phyloP scores from a whole-genome alignment of 2,888 invertebrate species.

The Prionchulus punctatus region DNA sequence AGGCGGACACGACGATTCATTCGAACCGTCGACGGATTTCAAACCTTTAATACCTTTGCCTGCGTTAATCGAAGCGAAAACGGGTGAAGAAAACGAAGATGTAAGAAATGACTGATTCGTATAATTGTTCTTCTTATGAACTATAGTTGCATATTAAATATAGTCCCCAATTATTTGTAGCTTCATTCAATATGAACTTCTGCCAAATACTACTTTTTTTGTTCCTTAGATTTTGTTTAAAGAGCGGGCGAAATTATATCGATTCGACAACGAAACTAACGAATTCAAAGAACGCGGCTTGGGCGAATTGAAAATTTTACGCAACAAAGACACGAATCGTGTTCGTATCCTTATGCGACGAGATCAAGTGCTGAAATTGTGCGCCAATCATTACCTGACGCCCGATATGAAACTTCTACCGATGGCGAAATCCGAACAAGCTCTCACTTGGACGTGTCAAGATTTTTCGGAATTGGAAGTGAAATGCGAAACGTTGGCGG shows the following conservation, averaged over 20 bases:
- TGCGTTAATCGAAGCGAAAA: slow-evolving; percentile 23
- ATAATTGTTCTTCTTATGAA: too few relatives aligned
- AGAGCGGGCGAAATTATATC: slow-evolving; percentile 34
- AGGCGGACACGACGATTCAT: slow-evolving; percentile 10
- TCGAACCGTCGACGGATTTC: slow-evolving; percentile 18
- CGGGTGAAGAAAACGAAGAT: slow-evolving; percentile 28
- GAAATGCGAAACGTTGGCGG: slow-evolving; percentile 54
- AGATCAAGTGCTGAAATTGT: slow-evolving; percentile 50
- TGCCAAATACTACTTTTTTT: not conserved
- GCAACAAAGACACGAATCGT: slow-evolving; percentile 49
- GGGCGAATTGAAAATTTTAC: slow-evolving; percentile 41
- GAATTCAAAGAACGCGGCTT: slow-evolving; percentile 39
- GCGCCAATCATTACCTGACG: slow-evolving; percentile 26
- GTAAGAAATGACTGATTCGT: too few relatives aligned
- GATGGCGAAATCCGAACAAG: slow-evolving; percentile 19
- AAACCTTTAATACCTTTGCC: slow-evolving; percentile 27
- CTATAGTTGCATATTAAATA: too few relatives aligned
- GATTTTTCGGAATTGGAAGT: slow-evolving; percentile 59
- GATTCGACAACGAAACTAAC: slow-evolving; percentile 23
- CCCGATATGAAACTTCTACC: slow-evolving; percentile 48
- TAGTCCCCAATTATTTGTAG: too few relatives aligned
- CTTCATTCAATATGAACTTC: too few relatives aligned
- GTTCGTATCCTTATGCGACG: slow-evolving; percentile 70
- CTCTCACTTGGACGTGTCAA: slow-evolving; percentile 54
- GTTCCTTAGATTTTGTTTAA: slow-evolving; percentile 26